Percentiles rank a stretch among this genome's conserved stretches.
Evolutionary conservation across 1,140 invertebrate genomes (phyloP).

Genomic region (Drosophila repleta): DNA sequence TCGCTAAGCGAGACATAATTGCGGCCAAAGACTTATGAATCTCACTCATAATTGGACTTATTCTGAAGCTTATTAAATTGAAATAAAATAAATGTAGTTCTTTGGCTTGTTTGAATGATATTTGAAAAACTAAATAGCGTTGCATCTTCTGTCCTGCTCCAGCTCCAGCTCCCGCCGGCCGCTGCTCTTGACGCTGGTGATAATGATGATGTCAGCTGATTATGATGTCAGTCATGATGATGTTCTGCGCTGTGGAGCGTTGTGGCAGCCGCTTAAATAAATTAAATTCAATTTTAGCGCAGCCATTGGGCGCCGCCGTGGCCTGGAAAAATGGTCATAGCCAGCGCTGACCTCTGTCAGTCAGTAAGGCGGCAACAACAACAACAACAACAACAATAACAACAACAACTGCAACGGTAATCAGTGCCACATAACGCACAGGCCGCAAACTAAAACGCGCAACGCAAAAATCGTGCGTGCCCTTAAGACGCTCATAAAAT

Average conservation of each 20-base stretch:
- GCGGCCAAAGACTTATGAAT: no score
- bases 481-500: slow-evolving; percentile 81
- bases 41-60: neutral
- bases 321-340: slow-evolving; percentile 52
- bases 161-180: neutral
- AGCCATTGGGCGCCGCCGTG: slow-evolving; percentile 37
- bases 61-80: neutral
- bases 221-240: slow-evolving; percentile 10
- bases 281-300: slow-evolving; percentile 77
- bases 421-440: slow-evolving; percentile 78
- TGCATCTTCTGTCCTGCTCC: neutral
- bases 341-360: slow-evolving; percentile 42
- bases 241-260: neutral
- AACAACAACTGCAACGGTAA: slow-evolving; percentile 59
- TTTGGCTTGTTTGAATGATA: no score
- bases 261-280: slow-evolving; percentile 54
- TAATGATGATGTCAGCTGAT: slow-evolving; percentile 1
- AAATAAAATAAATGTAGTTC: no score
- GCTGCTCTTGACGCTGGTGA: slow-evolving; percentile 4
- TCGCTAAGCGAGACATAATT: neutral
- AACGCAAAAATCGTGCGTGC: slow-evolving; percentile 80
- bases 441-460: slow-evolving; percentile 68
- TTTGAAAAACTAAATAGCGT: no score
- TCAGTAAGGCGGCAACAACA: slow-evolving; percentile 9
- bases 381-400: slow-evolving; percentile 1